Evolutionary conservation across 2,797 vertebrate species (phyloP).

Genomic region (Crypturellus tataupa): DNA sequence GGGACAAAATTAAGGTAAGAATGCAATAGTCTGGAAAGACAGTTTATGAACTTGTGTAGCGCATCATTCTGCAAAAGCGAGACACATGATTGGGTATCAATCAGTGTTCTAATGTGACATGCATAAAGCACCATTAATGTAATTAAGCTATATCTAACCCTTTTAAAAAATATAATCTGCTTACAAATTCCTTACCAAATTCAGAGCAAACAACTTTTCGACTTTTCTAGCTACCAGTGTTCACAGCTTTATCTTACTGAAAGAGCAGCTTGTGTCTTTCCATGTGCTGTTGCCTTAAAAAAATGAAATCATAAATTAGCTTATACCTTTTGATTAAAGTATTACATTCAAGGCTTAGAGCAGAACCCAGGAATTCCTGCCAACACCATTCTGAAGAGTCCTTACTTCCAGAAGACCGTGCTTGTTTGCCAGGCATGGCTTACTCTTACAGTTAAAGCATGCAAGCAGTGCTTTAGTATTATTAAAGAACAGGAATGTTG

Average conservation of each 20-base stretch:
- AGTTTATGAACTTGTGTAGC: neutral
- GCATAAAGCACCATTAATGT: neutral
- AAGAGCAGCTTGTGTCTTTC: neutral
- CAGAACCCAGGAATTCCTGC: neutral
- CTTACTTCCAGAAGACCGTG: neutral
- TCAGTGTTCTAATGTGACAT: neutral
- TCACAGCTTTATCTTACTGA: neutral
- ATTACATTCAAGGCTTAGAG: neutral
- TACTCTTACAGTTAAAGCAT: neutral
- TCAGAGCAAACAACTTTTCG: neutral
- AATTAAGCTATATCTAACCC: neutral
- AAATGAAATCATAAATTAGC: neutral
- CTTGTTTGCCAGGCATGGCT: neutral
- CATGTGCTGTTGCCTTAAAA: neutral
- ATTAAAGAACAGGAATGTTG: neutral
- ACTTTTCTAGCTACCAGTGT: neutral
- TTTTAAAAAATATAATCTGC: neutral
- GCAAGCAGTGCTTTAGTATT: neutral
- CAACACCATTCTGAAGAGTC: neutral
- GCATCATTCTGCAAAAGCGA: neutral
- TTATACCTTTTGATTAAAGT: neutral
- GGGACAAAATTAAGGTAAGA: neutral
- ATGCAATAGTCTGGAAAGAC: neutral
- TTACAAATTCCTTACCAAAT: neutral
- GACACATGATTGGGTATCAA: neutral